phyloP scores from a whole-genome alignment of 92 coral and sea anemone genomes.

The Umimayanthus chanpuru region DNA sequence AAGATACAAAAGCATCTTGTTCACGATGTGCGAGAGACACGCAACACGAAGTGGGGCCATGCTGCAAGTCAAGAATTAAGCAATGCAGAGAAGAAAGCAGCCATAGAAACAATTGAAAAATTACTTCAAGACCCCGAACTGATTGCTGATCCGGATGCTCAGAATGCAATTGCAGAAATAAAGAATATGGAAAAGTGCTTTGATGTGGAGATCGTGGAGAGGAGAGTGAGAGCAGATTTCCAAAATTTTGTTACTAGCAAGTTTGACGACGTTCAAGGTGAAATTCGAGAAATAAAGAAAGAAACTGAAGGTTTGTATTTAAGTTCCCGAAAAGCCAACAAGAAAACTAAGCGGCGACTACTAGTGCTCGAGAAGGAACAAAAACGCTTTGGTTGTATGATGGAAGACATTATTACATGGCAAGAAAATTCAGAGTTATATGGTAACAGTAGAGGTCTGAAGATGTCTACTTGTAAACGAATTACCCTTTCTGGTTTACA shows the following conservation, averaged over 20 bases:
- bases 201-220: conserved; percentile 42
- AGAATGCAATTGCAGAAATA: conserved; percentile 49
- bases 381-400: background rate
- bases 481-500: background rate
- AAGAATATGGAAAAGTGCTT: conserved; percentile 48
- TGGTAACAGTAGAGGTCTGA: background rate
- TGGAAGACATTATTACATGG: background rate
- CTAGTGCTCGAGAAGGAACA: background rate
- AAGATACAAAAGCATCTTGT: conserved; percentile 43
- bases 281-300: background rate
- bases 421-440: background rate
- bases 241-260: background rate
- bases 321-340: background rate
- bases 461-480: background rate
- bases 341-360: background rate
- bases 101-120: conserved; percentile 53
- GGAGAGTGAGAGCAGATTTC: conserved; percentile 21
- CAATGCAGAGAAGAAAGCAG: conserved; percentile 55
- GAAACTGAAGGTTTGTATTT: background rate
- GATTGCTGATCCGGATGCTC: conserved; percentile 52
- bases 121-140: conserved; percentile 72
- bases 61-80: conserved; percentile 70
- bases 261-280: background rate
- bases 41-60: conserved; percentile 82
- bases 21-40: conserved; percentile 53